Conservation (phyloP, 2,797 vertebrate genomes). For the Rhyacichthys aspro region DNA sequence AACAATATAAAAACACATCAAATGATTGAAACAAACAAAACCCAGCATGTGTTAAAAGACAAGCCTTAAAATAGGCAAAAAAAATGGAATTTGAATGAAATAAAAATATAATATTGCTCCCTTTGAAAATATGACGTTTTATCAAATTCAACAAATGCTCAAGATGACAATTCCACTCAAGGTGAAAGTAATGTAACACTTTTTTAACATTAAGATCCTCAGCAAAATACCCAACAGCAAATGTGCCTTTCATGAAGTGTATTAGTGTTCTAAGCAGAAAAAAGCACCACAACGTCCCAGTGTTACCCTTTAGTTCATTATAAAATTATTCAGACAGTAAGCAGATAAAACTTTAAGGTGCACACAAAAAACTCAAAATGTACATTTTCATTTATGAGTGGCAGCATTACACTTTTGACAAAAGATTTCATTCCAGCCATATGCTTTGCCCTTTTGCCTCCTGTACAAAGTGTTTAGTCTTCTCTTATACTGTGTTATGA, state of each 20-base stretch:
- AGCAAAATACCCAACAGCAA: too few species aligned
- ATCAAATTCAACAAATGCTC: background rate
- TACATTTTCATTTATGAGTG: background rate
- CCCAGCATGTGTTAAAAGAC: slow-evolving; percentile 4
- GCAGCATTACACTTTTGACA: background rate
- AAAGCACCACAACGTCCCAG: too few species aligned
- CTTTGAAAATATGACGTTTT: background rate
- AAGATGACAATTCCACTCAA: background rate
- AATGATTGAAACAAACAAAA: slow-evolving; percentile 4
- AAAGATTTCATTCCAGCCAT: background rate
- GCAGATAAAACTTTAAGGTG: background rate
- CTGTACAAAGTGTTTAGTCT: slow-evolving; percentile 23
- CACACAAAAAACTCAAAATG: slow-evolving; percentile 1
- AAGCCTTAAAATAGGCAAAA: background rate
- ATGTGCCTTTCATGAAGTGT: too few species aligned
- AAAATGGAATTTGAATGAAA: background rate
- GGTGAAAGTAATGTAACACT: background rate
- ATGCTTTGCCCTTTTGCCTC: slow-evolving; percentile 19
- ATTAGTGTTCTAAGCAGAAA: too few species aligned
- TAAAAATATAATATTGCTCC: slow-evolving; percentile 2
- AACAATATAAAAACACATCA: slow-evolving; percentile 1
- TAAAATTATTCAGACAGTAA: background rate
- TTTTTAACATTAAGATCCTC: too few species aligned
- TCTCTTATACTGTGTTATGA: slow-evolving; percentile 12
- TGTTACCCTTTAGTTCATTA: too few species aligned